Percentiles rank a stretch among this genome's conserved stretches.
These are phyloP conservation scores for Proisotoma minuta DNA, from an alignment of 2,888 invertebrate species.

Conservation along the genomic window DNA sequence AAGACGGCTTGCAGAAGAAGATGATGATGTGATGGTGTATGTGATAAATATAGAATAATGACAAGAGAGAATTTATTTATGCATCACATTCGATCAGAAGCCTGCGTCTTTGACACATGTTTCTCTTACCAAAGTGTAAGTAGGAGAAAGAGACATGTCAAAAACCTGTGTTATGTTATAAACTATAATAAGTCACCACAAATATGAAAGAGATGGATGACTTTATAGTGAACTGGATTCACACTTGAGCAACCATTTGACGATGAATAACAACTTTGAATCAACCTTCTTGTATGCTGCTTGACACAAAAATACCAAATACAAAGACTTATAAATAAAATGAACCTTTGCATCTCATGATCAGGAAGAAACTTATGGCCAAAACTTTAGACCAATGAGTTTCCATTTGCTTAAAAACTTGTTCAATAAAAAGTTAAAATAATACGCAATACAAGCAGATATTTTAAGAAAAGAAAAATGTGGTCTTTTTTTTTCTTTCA, in stretches of 20 bases:
- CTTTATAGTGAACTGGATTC: constrained; percentile 18
- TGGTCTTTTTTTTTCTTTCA: too few relatives aligned
- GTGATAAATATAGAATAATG: constrained; percentile 46
- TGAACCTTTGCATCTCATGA: too few relatives aligned
- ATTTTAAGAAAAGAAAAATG: too few relatives aligned
- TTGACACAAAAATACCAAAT: too few relatives aligned
- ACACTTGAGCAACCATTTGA: constrained; percentile 24
- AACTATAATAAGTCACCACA: constrained; percentile 32
- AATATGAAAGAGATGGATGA: constrained; percentile 36
- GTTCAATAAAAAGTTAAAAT: too few relatives aligned
- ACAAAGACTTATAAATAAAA: too few relatives aligned
- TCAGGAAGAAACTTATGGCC: too few relatives aligned
- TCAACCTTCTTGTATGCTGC: too few relatives aligned
- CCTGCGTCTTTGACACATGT: constrained; percentile 39
- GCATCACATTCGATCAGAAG: constrained; percentile 37
- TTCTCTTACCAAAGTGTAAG: constrained; percentile 33
- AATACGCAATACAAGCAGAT: too few relatives aligned
- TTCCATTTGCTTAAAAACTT: too few relatives aligned
- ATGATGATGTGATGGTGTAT: constrained; percentile 12
- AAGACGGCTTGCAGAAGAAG: background rate
- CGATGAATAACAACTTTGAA: constrained; percentile 34
- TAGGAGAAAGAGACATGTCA: constrained; percentile 20
- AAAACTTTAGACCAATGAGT: too few relatives aligned
- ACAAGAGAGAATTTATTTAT: constrained; percentile 47
- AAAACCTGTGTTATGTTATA: constrained; percentile 38